Base-by-base conservation (phyloP, 2,113 vertebrate genomes). In the Rhinoptilus africanus region DNA sequence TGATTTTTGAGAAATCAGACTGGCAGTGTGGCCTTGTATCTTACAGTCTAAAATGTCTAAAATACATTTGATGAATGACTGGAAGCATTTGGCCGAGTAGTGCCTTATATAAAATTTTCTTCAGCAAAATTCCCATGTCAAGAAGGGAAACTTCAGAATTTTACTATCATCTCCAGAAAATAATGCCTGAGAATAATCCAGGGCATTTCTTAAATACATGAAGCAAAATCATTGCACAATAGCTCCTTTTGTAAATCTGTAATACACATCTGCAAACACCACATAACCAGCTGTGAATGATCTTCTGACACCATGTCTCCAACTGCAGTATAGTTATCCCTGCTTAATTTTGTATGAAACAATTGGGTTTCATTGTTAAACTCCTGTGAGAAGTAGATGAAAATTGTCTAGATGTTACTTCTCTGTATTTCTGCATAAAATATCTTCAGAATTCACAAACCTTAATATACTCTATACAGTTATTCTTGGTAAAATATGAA, bases 401-500 rank as follows among this genome's bases (percentile, higher is more conserved):
- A 94, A 84, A 74, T 47, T 71, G 68, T 86, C 85, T 87, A 77
- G 35, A 53, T 92, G 75, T 90, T 88, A 80, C 68, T 73, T 94
- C 69, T 80, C 12, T 96, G 71, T 86, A 68, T 85, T 96, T 89
- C 66, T 86, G 76, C 83, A 74, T 85, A 78, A 87, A 87, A 95
- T 91, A 77, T 59, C 93, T 51, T 86, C 20, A 86, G 62, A 27
- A 53, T 91, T 95, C 41, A 74, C 28, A 95, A 81, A 91, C 16
- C 16, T 63, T 71, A 84, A 63, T 71, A 91, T 81, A 84, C 21
- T 89, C 76, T 63, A 77, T 85, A 84, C 37, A 75, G 37, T 75
- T 89, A 81, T 89, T 96, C 64, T 85, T 87, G 72, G 56, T 89
- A 84, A 95, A 95, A 80, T 50, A 69, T 0, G 8, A 71, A 48